Conservation (phyloP, 2,113 vertebrate genomes). For the Apodemus speciosus region DNA sequence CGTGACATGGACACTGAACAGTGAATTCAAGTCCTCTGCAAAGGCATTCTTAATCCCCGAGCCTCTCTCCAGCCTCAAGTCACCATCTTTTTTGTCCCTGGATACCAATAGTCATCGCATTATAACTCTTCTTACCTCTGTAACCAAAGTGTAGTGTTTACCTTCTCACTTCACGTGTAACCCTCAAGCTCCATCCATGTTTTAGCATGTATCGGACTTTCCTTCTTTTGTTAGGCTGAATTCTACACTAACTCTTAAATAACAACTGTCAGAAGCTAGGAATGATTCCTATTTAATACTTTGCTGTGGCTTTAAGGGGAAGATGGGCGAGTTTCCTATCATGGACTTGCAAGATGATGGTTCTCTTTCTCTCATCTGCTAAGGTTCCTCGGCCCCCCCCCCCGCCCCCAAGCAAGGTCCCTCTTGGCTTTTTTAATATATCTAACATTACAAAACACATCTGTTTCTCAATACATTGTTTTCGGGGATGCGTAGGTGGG, state of each 20-base stretch:
- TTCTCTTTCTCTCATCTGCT: neutral
- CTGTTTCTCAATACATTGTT: constrained; percentile 59
- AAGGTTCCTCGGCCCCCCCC: neutral
- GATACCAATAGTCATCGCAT: no score
- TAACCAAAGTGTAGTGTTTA: neutral
- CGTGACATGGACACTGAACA: neutral
- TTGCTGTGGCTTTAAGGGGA: neutral
- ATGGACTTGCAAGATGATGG: neutral
- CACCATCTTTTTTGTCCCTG: neutral
- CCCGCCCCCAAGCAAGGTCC: neutral
- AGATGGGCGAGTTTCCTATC: neutral
- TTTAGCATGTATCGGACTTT: neutral
- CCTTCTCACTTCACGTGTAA: neutral
- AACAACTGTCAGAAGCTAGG: neutral
- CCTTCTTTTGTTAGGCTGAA: neutral
- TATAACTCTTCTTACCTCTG: neutral
- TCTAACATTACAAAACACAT: constrained; percentile 58
- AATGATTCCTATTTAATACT: constrained; percentile 18
- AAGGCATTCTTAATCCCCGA: neutral
- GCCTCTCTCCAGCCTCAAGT: neutral
- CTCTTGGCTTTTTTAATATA: constrained; percentile 58
- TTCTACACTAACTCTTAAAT: constrained; percentile 7
- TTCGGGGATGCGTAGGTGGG: neutral
- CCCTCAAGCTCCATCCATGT: neutral
- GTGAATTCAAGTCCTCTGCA: no score